Evolutionary conservation across 2,797 vertebrate species (phyloP).

Genomic region (Molossus alvarezi): DNA sequence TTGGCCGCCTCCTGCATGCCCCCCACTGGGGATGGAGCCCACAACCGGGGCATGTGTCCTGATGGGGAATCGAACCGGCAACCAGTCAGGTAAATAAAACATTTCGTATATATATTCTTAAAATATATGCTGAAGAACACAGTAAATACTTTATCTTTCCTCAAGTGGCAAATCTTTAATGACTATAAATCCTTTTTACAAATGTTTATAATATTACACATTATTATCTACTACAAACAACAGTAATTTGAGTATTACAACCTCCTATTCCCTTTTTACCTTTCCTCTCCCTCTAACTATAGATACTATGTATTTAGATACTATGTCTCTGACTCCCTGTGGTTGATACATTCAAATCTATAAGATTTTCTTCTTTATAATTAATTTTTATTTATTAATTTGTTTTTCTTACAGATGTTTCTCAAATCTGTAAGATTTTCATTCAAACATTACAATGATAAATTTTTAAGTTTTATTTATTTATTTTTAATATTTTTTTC

Average conservation of each 20-base stretch:
- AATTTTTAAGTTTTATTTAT: background rate
- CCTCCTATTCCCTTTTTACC: background rate
- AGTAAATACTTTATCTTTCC: background rate
- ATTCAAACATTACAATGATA: background rate
- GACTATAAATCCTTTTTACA: background rate
- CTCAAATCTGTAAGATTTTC: constrained; percentile 3
- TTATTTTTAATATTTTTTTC: too few species aligned
- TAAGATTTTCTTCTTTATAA: background rate
- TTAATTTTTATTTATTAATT: too few species aligned
- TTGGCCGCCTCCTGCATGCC: too few species aligned
- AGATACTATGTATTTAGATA: background rate
- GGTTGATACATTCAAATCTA: background rate
- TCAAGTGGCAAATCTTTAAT: background rate
- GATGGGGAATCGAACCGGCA: too few species aligned
- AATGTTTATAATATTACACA: background rate
- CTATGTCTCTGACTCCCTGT: background rate
- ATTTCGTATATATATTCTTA: background rate
- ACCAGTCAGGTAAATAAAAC: background rate
- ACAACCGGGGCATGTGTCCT: too few species aligned
- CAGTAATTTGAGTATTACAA: background rate
- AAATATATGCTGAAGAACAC: background rate
- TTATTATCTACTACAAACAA: background rate
- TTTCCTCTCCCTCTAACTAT: background rate
- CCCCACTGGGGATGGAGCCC: too few species aligned
- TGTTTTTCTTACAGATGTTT: too few species aligned